These are phyloP conservation scores for Amblyteles armatorius DNA, from an alignment of 2,888 invertebrate species.

Conservation along the genomic window DNA sequence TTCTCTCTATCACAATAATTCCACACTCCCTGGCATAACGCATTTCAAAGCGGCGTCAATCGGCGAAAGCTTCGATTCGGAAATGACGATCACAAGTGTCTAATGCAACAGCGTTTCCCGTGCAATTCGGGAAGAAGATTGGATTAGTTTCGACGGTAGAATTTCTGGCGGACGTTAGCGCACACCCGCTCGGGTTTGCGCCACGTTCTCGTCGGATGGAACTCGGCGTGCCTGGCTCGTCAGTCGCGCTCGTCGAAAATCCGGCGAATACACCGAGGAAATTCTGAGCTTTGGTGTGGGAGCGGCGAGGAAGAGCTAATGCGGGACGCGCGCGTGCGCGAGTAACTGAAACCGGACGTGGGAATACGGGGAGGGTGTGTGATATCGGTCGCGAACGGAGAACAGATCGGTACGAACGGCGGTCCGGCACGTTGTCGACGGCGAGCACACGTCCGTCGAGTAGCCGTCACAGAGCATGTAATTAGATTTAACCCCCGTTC, in stretches of 20 bases:
- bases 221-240: conserved; percentile 39
- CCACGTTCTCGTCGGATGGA: not conserved
- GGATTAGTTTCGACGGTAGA: conserved; percentile 67
- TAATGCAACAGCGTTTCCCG: not conserved
- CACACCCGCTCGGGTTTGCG: not conserved
- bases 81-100: not conserved
- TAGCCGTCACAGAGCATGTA: conserved; percentile 83
- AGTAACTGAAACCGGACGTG: conserved; percentile 76
- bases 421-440: conserved; percentile 62
- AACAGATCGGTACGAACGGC: conserved; percentile 71
- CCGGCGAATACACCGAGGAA: conserved; percentile 46
- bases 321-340: conserved; percentile 21
- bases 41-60: not conserved
- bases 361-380: conserved; percentile 62
- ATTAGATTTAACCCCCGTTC: conserved; percentile 81
- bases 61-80: not conserved
- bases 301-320: conserved; percentile 35
- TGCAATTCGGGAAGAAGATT: conserved; percentile 56
- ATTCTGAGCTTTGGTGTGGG: conserved; percentile 46
- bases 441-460: conserved; percentile 76
- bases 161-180: conserved; percentile 56
- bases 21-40: not conserved
- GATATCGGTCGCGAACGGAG: conserved; percentile 77
- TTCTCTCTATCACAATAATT: not conserved
- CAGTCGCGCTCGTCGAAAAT: conserved; percentile 7